These are phyloP conservation scores for Temnothorax rugatulus DNA, from an alignment of 2,888 invertebrate genomes.

Conservation along the genomic window DNA sequence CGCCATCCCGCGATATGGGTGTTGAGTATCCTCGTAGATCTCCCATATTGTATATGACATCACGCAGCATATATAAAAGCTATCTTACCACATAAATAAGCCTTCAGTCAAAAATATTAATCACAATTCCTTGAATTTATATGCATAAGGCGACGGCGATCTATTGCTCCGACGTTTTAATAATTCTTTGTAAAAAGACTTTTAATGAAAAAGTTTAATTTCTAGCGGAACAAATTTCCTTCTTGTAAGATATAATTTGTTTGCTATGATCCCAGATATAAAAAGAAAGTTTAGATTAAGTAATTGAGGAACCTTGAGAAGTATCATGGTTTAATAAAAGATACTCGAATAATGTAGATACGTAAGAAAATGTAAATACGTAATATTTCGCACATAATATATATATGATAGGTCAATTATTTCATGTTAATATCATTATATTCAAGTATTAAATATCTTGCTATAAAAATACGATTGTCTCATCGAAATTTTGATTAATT, in stretches of 20 bases:
- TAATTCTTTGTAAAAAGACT: not conserved
- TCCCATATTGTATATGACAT: conserved; percentile 53
- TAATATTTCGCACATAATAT: not conserved
- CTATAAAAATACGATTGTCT: not conserved
- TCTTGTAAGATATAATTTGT: not conserved
- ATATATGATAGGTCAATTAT: not conserved
- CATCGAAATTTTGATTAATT: not conserved
- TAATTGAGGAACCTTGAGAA: not conserved
- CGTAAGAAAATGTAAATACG: not conserved
- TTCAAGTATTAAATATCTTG: not conserved
- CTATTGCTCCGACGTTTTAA: not conserved
- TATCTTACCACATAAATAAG: not conserved
- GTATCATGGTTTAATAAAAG: not conserved
- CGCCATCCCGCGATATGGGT: conserved; percentile 35
- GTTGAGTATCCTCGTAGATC: conserved; percentile 56
- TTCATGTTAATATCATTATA: not conserved
- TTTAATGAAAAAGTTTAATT: not conserved
- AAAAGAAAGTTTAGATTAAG: not conserved
- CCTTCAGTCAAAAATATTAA: not conserved
- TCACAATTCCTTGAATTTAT: not conserved
- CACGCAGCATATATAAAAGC: conserved; percentile 10
- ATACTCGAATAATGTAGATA: not conserved
- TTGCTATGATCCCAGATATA: not conserved
- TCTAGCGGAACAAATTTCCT: not conserved
- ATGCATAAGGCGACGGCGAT: not conserved